These are phyloP conservation scores for Trissolcus brochymenae DNA, from an alignment of 2,888 invertebrate genomes.

Conservation along the genomic window DNA sequence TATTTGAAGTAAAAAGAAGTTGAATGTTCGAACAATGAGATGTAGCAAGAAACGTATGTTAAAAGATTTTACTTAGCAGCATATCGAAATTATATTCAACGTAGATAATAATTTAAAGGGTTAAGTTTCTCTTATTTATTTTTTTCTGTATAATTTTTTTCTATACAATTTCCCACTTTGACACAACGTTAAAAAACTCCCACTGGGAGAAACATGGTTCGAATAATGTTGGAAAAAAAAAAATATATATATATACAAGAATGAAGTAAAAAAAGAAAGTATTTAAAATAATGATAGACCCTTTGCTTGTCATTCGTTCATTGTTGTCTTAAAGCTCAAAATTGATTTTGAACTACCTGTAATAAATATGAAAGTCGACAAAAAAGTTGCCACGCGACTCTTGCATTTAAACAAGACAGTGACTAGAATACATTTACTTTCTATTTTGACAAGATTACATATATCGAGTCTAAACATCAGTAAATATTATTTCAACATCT, in stretches of 20 bases:
- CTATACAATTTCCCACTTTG: too few species aligned
- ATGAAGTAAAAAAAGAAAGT: conserved; percentile 29
- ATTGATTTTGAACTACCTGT: conserved; percentile 13
- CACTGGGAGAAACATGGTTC: neutral
- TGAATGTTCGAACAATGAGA: too few species aligned
- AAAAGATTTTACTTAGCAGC: too few species aligned
- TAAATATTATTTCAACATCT: conserved; percentile 7
- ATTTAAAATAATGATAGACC: conserved; percentile 35
- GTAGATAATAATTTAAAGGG: too few species aligned
- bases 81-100: too few species aligned
- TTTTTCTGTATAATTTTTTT: too few species aligned
- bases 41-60: too few species aligned
- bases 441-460: too few species aligned
- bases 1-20: too few species aligned
- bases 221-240: conserved; percentile 6
- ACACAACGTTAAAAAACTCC: neutral
- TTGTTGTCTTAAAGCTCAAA: conserved; percentile 14
- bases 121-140: too few species aligned
- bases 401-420: conserved; percentile 3
- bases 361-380: conserved; percentile 36
- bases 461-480: neutral
- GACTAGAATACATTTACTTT: conserved; percentile 4
- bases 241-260: too few species aligned
- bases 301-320: conserved; percentile 23
- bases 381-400: conserved; percentile 28